Conservation (phyloP, 2,888 invertebrate species). For the Trichacis sp. region DNA sequence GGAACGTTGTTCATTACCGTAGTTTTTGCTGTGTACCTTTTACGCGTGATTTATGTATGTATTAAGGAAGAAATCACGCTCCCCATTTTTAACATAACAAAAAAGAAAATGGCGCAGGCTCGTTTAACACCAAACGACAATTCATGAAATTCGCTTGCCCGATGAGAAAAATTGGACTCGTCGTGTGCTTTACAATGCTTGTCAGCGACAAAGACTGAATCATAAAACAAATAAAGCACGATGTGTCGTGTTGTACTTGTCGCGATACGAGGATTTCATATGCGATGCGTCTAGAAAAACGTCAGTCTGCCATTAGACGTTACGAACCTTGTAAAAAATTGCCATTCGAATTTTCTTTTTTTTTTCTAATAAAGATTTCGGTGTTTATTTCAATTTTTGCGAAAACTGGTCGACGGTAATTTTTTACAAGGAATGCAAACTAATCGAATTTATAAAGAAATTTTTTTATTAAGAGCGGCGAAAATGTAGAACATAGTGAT, state of each 20-base stretch:
- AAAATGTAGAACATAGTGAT: background rate
- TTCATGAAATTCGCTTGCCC: no score
- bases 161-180: slow-evolving; percentile 2
- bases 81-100: background rate
- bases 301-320: slow-evolving; percentile 2
- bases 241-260: background rate
- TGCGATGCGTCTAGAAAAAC: background rate
- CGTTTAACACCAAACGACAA: background rate
- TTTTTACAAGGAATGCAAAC: slow-evolving; percentile 1
- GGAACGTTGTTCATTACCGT: slow-evolving; percentile 28
- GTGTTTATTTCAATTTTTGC: no score
- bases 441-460: background rate
- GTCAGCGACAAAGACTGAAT: slow-evolving; percentile 8
- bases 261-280: background rate
- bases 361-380: no score
- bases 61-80: background rate
- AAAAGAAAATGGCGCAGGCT: background rate
- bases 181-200: slow-evolving; percentile 8
- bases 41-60: slow-evolving; percentile 38
- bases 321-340: slow-evolving; percentile 13
- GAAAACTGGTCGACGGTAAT: slow-evolving; percentile 5
- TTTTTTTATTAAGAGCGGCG: background rate
- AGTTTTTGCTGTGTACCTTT: slow-evolving; percentile 37
- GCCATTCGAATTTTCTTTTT: slow-evolving; percentile 9
- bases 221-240: background rate